Evolutionary conservation across 2,888 invertebrate genomes (phyloP).

Genomic region (Hemaris fuciformis): DNA sequence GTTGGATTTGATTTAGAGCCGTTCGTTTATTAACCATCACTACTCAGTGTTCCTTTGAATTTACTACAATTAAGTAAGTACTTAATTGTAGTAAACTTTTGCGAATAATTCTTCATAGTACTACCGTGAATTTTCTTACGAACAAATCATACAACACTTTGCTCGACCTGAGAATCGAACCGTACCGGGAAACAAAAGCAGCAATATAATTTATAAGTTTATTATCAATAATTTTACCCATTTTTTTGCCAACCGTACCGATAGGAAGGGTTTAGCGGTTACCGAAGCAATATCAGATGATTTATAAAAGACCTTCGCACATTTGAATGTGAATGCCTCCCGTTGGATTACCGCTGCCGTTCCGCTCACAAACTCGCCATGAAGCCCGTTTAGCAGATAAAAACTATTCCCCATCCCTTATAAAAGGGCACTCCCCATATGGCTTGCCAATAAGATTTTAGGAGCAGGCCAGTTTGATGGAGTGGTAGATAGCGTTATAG

Average conservation of each 20-base stretch:
- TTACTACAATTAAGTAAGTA: too few relatives aligned
- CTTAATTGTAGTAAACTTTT: too few relatives aligned
- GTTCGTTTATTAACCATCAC: too few relatives aligned
- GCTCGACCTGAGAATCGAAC: too few relatives aligned
- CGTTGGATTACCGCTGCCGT: constrained; percentile 58
- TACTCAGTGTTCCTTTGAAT: too few relatives aligned
- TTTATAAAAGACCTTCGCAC: constrained; percentile 69
- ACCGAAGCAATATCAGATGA: constrained; percentile 64
- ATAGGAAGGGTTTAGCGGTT: constrained; percentile 51
- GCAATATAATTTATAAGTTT: too few relatives aligned
- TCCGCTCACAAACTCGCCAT: constrained; percentile 30
- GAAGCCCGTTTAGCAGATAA: neutral
- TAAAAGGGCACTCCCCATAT: too few relatives aligned
- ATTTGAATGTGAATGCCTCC: constrained; percentile 74
- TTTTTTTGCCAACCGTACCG: constrained; percentile 25
- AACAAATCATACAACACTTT: too few relatives aligned
- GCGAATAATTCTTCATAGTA: too few relatives aligned
- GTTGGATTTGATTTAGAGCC: too few relatives aligned
- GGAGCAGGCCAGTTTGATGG: neutral
- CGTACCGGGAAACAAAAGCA: too few relatives aligned
- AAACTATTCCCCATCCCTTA: neutral
- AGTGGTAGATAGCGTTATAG: neutral
- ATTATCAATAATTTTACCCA: neutral
- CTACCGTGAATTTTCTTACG: too few relatives aligned
- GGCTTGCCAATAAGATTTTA: neutral